Evolutionary conservation across 2,888 invertebrate genomes (phyloP).

Genomic region (Amphipoea lucens): DNA sequence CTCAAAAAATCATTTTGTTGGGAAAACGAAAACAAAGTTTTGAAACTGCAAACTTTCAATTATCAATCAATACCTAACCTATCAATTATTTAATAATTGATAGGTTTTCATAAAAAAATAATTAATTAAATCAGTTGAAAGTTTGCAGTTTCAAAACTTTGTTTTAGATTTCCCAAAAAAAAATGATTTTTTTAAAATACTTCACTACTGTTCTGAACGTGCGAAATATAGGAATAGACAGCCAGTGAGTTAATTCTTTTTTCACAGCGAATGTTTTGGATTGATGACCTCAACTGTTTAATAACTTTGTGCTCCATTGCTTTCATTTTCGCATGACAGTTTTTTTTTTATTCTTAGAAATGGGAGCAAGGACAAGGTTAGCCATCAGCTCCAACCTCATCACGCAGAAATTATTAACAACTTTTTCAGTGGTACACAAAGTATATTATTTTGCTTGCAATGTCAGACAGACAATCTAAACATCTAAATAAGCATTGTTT

Average conservation of each 20-base stretch:
- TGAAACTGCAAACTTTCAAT: no score
- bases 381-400: not conserved
- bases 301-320: not conserved
- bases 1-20: no score
- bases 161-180: no score
- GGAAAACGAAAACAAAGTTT: no score
- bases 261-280: not conserved
- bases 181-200: no score
- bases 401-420: not conserved
- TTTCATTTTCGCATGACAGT: not conserved
- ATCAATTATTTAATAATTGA: no score
- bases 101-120: no score
- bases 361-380: not conserved
- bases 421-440: not conserved
- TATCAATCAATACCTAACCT: no score
- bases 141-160: no score
- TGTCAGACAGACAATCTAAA: not conserved
- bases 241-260: not conserved
- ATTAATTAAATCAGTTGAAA: no score
- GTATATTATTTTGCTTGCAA: not conserved
- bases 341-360: not conserved
- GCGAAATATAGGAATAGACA: not conserved
- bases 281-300: not conserved
- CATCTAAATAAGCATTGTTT: not conserved
- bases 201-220: no score